Conservation (phyloP, 2,888 invertebrate genomes). For the Ophioninae sp. region DNA sequence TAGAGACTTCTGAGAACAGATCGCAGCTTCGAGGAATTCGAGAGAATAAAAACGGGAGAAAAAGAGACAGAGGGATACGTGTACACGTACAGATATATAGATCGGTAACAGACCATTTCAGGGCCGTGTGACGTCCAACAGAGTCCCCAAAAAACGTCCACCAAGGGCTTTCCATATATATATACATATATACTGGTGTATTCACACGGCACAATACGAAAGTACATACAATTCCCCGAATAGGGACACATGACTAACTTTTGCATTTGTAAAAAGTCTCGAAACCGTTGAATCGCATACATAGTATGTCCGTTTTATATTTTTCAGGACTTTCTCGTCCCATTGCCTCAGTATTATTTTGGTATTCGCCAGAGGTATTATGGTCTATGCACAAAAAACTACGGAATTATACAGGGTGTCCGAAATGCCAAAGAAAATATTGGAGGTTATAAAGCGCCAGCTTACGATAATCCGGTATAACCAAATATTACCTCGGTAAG, state of each 20-base stretch:
- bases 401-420: too few species aligned
- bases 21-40: slow-evolving; percentile 60
- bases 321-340: slow-evolving; percentile 16
- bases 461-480: too few species aligned
- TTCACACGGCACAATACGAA: not conserved
- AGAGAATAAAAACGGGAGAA: slow-evolving; percentile 37
- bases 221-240: slow-evolving; percentile 26
- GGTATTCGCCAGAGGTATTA: not conserved
- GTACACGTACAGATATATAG: slow-evolving; percentile 34
- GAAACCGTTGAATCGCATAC: slow-evolving; percentile 39
- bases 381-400: not conserved
- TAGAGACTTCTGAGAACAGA: slow-evolving; percentile 62
- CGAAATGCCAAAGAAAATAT: too few species aligned
- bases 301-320: slow-evolving; percentile 26
- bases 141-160: slow-evolving; percentile 59
- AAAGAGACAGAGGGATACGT: slow-evolving; percentile 22
- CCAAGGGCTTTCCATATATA: slow-evolving; percentile 9
- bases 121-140: slow-evolving; percentile 54
- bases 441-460: too few species aligned
- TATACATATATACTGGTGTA: not conserved
- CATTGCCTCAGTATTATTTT: slow-evolving; percentile 1
- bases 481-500: too few species aligned
- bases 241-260: slow-evolving; percentile 42
- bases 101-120: slow-evolving; percentile 53
- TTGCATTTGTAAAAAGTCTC: slow-evolving; percentile 29